Conservation (phyloP, 2,113 vertebrate genomes). For the Sceloporus undulatus region DNA sequence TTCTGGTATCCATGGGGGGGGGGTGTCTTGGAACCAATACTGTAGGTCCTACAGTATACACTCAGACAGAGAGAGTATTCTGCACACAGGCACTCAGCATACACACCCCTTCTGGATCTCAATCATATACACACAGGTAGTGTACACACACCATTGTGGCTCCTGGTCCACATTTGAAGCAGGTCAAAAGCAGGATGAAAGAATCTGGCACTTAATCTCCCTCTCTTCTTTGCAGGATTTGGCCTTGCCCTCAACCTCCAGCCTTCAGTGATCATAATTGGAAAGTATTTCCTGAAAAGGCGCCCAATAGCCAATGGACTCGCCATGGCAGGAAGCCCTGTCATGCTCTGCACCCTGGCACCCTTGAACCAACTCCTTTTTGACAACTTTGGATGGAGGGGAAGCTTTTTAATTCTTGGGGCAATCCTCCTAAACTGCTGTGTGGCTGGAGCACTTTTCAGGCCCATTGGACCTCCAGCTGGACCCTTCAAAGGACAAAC, state of each 20-base stretch:
- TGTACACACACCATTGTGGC: too few species aligned
- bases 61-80: too few species aligned
- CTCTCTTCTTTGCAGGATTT: conserved; percentile 74
- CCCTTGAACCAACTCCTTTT: conserved; percentile 84
- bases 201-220: neutral
- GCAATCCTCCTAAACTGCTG: conserved; percentile 84
- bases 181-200: too few species aligned
- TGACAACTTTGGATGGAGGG: conserved; percentile 84
- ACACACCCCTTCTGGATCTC: too few species aligned
- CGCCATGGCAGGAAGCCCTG: conserved; percentile 85
- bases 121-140: too few species aligned
- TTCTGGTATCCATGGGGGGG: too few species aligned
- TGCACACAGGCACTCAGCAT: too few species aligned
- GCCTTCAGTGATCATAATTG: conserved; percentile 87
- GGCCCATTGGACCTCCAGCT: conserved; percentile 69
- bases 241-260: conserved; percentile 88
- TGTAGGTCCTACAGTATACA: too few species aligned
- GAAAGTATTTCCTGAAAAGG: conserved; percentile 84
- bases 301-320: conserved; percentile 85
- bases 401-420: conserved; percentile 86
- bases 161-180: too few species aligned
- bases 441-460: conserved; percentile 86
- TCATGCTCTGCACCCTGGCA: conserved; percentile 82
- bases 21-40: too few species aligned
- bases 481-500: neutral